These are phyloP conservation scores for Drosophila gunungcola DNA, from an alignment of 1,140 invertebrate genomes.

Conservation along the genomic window DNA sequence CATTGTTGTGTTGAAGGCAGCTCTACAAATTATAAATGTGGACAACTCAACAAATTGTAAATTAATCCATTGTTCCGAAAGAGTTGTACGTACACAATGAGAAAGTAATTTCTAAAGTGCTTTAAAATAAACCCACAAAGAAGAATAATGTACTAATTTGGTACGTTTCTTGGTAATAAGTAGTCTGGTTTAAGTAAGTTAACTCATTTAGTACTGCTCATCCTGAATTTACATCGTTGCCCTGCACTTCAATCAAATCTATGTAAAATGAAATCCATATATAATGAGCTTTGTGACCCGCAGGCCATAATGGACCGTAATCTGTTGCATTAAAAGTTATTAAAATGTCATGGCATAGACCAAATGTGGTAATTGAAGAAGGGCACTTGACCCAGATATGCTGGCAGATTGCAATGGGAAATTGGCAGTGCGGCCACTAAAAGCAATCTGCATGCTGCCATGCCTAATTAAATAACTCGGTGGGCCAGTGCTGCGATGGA, in stretches of 20 bases:
- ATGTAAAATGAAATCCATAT: slow-evolving; percentile 45
- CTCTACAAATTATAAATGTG: slow-evolving; percentile 44
- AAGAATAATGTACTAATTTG: too few relatives aligned
- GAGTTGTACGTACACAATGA: background rate
- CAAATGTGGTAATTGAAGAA: slow-evolving; percentile 51
- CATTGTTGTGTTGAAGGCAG: slow-evolving; percentile 43
- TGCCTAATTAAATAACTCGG: slow-evolving; percentile 68
- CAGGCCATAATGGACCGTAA: slow-evolving; percentile 47
- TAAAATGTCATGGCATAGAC: slow-evolving; percentile 48
- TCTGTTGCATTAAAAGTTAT: slow-evolving; percentile 61
- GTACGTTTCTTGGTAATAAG: too few relatives aligned
- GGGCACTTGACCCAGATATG: slow-evolving; percentile 61
- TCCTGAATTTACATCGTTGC: background rate
- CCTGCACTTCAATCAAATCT: slow-evolving; percentile 37
- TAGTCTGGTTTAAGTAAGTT: background rate
- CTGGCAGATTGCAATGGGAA: slow-evolving; percentile 27
- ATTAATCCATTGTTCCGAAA: slow-evolving; percentile 32
- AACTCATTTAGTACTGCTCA: slow-evolving; percentile 1
- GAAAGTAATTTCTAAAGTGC: too few relatives aligned
- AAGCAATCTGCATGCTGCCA: slow-evolving; percentile 35
- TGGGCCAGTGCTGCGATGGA: slow-evolving; percentile 16
- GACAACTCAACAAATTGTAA: slow-evolving; percentile 39
- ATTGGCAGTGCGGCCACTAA: slow-evolving; percentile 24
- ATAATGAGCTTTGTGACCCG: slow-evolving; percentile 36
- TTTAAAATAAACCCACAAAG: too few relatives aligned